These are phyloP conservation scores for Glyphotaelius pellucidus DNA, from an alignment of 2,888 invertebrate genomes.

Conservation along the genomic window DNA sequence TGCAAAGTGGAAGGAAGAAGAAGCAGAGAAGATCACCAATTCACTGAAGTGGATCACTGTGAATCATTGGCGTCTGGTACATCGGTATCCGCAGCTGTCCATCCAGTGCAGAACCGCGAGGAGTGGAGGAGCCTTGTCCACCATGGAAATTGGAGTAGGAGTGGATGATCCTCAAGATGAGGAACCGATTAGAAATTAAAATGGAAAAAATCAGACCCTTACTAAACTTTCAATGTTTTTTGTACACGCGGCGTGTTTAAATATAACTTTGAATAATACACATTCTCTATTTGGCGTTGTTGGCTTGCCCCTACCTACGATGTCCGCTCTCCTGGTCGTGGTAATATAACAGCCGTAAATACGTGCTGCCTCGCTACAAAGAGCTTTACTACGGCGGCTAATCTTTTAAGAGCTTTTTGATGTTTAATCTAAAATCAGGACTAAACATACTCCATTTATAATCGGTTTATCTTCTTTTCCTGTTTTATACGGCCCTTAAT, in stretches of 20 bases:
- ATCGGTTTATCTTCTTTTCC: slow-evolving; percentile 42
- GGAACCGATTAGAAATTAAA: too few species aligned
- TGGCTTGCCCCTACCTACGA: neutral
- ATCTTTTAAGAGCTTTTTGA: slow-evolving; percentile 49
- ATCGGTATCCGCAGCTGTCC: too few species aligned
- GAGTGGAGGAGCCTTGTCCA: too few species aligned
- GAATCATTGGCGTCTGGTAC: too few species aligned
- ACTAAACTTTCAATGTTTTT: neutral
- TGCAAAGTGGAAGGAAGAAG: too few species aligned
- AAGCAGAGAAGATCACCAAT: too few species aligned
- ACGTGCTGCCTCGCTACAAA: slow-evolving; percentile 36
- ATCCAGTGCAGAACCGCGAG: too few species aligned
- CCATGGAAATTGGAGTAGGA: too few species aligned
- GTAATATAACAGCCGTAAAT: slow-evolving; percentile 32
- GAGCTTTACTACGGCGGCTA: slow-evolving; percentile 37
- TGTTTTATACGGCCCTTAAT: slow-evolving; percentile 41
- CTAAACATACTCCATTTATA: slow-evolving; percentile 42
- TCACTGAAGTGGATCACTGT: too few species aligned
- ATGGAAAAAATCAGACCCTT: too few species aligned
- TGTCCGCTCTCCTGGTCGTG: neutral
- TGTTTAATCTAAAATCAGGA: slow-evolving; percentile 47
- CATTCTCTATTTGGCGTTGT: neutral
- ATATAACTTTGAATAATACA: neutral
- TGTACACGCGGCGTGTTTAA: neutral
- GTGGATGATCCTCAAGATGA: too few species aligned